phyloP scores from a whole-genome alignment of 35 echinoderm and acorn worm species.

The Chiridota heheva region DNA sequence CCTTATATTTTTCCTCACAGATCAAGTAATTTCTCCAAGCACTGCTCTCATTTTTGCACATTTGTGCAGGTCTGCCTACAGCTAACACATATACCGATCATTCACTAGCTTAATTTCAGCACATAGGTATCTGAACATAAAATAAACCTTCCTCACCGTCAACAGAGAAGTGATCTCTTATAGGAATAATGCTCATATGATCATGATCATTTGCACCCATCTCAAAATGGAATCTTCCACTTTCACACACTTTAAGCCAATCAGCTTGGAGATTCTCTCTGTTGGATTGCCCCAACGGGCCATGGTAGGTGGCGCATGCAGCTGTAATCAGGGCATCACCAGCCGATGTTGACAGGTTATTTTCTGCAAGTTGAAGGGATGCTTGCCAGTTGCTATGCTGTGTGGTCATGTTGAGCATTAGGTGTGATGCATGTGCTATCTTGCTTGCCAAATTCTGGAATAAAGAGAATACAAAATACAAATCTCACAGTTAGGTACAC shows the following conservation, averaged over 20 bases:
- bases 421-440: constrained; percentile 66
- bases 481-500: background rate
- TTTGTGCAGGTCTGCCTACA: no score
- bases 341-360: constrained; percentile 66
- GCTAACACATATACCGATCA: no score
- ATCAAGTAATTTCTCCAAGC: no score
- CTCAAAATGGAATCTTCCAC: constrained; percentile 52
- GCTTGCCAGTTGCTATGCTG: constrained; percentile 81
- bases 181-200: constrained; percentile 13
- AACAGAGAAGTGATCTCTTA: constrained; percentile 65
- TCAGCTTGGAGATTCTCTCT: constrained; percentile 61
- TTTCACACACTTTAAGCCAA: constrained; percentile 71
- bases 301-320: constrained; percentile 80
- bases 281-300: constrained; percentile 67
- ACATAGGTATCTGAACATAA: no score
- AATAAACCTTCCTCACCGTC: constrained; percentile 45
- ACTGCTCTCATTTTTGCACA: no score
- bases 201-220: background rate
- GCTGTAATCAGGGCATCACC: constrained; percentile 90
- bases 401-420: constrained; percentile 77
- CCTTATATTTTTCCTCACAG: no score
- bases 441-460: constrained; percentile 65
- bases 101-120: no score
- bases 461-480: background rate
- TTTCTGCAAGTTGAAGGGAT: constrained; percentile 40